Evolutionary conservation across 2,797 vertebrate genomes (phyloP).

Genomic region (Rhynchotus rufescens): DNA sequence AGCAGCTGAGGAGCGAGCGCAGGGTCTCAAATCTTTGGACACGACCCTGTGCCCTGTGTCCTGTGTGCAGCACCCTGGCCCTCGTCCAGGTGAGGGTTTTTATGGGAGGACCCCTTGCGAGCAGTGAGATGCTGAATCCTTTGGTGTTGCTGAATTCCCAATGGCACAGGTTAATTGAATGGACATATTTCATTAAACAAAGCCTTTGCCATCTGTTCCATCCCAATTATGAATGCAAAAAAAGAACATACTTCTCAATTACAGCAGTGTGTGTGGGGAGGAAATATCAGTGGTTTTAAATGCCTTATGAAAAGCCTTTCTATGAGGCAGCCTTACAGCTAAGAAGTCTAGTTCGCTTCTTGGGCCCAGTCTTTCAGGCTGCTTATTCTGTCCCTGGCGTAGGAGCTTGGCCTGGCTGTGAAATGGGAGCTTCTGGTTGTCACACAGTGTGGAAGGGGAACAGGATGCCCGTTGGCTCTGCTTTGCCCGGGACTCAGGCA

Average conservation of each 20-base stretch:
- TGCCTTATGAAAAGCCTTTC: slow-evolving; percentile 23
- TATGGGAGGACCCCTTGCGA: not conserved
- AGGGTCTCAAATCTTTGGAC: not conserved
- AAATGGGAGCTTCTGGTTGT: not conserved
- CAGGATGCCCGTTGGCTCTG: not conserved
- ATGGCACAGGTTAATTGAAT: slow-evolving; percentile 74
- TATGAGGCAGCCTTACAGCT: not conserved
- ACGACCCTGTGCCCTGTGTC: not conserved
- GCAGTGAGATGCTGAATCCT: not conserved
- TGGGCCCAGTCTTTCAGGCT: not conserved
- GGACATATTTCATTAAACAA: slow-evolving; percentile 83
- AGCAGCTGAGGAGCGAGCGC: not conserved
- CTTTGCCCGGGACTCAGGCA: not conserved
- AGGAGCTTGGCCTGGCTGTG: not conserved
- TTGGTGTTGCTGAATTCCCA: slow-evolving; percentile 47
- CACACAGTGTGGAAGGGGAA: fast-evolving
- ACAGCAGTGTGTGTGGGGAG: not conserved
- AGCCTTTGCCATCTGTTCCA: slow-evolving; percentile 71
- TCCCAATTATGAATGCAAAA: slow-evolving; percentile 67
- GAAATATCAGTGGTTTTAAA: slow-evolving; percentile 42
- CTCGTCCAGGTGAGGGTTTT: not conserved
- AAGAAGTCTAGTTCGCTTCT: not conserved
- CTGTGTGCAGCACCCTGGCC: not conserved
- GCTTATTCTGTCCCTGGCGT: not conserved
- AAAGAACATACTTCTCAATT: slow-evolving; percentile 71